Evolutionary conservation across 2,797 vertebrate species (phyloP), one percentile per base, ranked within the genome.

Genomic region (Rhinella marina): DNA sequence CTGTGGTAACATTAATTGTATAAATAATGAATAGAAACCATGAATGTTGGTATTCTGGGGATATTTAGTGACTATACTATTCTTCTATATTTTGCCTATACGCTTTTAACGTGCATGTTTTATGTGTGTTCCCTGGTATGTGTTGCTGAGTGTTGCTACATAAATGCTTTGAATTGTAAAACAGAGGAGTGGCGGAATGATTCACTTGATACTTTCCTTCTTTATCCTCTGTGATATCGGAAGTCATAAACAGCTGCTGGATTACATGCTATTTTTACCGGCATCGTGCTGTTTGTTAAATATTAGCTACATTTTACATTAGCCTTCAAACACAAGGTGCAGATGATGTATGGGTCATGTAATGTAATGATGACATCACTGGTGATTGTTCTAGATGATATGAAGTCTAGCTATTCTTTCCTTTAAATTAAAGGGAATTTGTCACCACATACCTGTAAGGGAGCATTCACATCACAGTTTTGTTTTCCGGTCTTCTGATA

Each of bases 171-270:
- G 73, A 76, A 52, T 77, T 87, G 62, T 29, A 62, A 64, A 54
- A 48, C 32, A 66, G 70, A 75, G 70, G 86, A 84, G 81, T 68
- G 61, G 48, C 25, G 64, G 66, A 81, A 70, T 54, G 75, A 66
- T 84, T 84, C 52, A 84, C 57, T 79, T 80, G 64, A 78, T 88
- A 79, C 75, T 68, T 81, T 88, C 77, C 56, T 64, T 85, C 41
- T 52, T 73, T 79, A 87, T 75, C 81, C 14, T 70, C 66, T 41
- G 82, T 72, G 72, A 82, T 82, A 66, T 57, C 79, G 87, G 87
- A 88, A 85, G 66, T 88, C 19, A 27, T 88, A 84, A 85, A 85
- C 82, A 85, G 54, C 64, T 80, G 54, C n/a, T 75, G 77, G 64
- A 73, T 72, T 64, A 21, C 54, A 5, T 81, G 41, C 77, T 85